Evolutionary conservation across 2,888 invertebrate species (phyloP).

Genomic region (Argyresthia albistria): DNA sequence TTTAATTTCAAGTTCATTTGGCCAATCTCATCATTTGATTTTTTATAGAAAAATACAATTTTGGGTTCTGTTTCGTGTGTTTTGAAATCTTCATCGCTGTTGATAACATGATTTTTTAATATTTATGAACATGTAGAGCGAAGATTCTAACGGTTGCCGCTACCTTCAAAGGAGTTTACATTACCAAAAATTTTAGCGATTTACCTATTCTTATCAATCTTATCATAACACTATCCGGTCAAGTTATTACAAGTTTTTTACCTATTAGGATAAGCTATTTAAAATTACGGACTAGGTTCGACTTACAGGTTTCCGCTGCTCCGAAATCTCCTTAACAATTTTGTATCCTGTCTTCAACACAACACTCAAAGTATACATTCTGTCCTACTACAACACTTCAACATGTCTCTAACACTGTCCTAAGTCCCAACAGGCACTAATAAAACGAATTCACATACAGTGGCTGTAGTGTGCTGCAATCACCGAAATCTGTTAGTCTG

Average conservation of each 20-base stretch:
- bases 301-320: slow-evolving; percentile 55
- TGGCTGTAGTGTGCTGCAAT: neutral
- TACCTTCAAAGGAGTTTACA: neutral
- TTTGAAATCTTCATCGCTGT: too few species aligned
- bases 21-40: too few species aligned
- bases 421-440: neutral
- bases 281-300: neutral
- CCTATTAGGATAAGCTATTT: neutral
- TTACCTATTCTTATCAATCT: too few species aligned
- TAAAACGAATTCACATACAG: neutral
- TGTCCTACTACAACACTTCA: neutral
- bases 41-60: too few species aligned
- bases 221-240: neutral
- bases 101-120: too few species aligned
- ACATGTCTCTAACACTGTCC: neutral
- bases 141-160: neutral
- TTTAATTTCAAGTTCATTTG: too few species aligned
- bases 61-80: too few species aligned
- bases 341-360: slow-evolving; percentile 60
- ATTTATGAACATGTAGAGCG: too few species aligned
- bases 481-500: neutral
- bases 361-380: slow-evolving; percentile 54
- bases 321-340: slow-evolving; percentile 58
- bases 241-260: too few species aligned
- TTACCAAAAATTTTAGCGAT: neutral